Conservation (phyloP, 2,888 invertebrate genomes). For the Monoplex corrugatus region DNA sequence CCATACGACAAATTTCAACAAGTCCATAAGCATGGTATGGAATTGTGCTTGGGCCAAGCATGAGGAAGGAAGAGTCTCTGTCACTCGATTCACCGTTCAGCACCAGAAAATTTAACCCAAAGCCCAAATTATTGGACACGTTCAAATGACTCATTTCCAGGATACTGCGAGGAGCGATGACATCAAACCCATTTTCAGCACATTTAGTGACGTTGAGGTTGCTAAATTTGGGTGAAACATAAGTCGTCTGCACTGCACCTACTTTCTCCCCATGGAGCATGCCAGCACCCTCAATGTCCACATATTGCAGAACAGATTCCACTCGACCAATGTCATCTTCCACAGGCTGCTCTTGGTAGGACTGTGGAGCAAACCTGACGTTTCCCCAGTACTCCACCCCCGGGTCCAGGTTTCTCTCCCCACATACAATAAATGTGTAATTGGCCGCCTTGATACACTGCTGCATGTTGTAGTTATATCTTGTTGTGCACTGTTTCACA, state of each 20-base stretch:
- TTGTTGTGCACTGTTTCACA: constrained; percentile 85
- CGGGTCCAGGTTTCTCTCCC: constrained; percentile 81
- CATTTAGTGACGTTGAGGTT: constrained; percentile 90
- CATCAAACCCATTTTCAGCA: constrained; percentile 95
- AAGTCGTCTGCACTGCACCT: constrained; percentile 93
- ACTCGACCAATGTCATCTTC: constrained; percentile 78
- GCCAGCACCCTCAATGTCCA: constrained; percentile 95
- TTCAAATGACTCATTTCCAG: constrained; percentile 84
- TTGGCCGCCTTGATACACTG: constrained; percentile 89
- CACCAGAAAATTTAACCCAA: constrained; percentile 93
- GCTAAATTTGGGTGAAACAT: constrained; percentile 92
- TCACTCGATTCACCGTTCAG: constrained; percentile 91
- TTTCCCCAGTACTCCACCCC: constrained; percentile 91
- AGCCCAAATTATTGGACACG: constrained; percentile 89
- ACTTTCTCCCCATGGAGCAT: constrained; percentile 97
- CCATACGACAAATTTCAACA: constrained; percentile 97
- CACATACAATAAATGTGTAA: constrained; percentile 97
- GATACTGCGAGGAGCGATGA: constrained; percentile 91
- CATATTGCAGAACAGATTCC: constrained; percentile 88
- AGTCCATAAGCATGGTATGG: constrained; percentile 96
- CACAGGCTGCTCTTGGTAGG: constrained; percentile 89
- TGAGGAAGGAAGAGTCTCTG: constrained; percentile 91
- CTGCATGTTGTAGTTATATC: constrained; percentile 90
- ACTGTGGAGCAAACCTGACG: constrained; percentile 93
- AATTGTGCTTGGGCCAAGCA: constrained; percentile 87